Conservation (phyloP, 2,113 vertebrate species). For the Amphilophus citrinellus region DNA sequence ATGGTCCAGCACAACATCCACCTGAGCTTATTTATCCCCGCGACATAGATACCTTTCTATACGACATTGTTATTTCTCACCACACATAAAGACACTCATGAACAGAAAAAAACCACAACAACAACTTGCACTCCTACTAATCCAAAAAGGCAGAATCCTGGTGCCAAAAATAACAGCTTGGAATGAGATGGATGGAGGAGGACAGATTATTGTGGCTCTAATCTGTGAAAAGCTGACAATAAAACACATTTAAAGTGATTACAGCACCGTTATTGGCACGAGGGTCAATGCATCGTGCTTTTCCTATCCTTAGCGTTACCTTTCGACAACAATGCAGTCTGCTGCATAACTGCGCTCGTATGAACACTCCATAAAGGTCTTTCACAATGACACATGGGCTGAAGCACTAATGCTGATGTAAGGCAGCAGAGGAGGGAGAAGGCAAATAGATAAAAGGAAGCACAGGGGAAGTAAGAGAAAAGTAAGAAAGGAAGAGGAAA, state of each 20-base stretch:
- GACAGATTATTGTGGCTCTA: conserved; percentile 81
- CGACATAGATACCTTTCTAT: not conserved
- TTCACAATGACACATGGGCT: conserved; percentile 25
- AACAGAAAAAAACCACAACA: not conserved
- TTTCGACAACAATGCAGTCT: conserved; percentile 23
- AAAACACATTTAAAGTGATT: conserved; percentile 82
- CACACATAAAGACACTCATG: conserved; percentile 27
- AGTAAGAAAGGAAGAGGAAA: conserved; percentile 25
- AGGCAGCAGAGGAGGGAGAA: conserved; percentile 21
- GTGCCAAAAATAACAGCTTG: conserved; percentile 82
- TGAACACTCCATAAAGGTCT: conserved; percentile 31
- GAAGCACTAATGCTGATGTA: conserved; percentile 18
- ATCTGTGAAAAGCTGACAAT: conserved; percentile 82
- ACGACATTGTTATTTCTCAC: conserved; percentile 35
- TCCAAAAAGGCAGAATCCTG: conserved; percentile 74
- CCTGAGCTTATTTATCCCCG: conserved; percentile 27
- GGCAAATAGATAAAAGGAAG: not conserved
- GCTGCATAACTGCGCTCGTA: not conserved
- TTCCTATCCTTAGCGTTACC: conserved; percentile 22
- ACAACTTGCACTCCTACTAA: conserved; percentile 76
- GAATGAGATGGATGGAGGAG: conserved; percentile 80
- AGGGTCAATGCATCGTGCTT: conserved; percentile 34
- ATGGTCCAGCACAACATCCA: not conserved
- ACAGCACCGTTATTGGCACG: conserved; percentile 70
- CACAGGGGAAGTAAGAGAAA: not conserved